Conservation (phyloP, 2,113 vertebrate genomes). For the Zootoca vivipara region DNA sequence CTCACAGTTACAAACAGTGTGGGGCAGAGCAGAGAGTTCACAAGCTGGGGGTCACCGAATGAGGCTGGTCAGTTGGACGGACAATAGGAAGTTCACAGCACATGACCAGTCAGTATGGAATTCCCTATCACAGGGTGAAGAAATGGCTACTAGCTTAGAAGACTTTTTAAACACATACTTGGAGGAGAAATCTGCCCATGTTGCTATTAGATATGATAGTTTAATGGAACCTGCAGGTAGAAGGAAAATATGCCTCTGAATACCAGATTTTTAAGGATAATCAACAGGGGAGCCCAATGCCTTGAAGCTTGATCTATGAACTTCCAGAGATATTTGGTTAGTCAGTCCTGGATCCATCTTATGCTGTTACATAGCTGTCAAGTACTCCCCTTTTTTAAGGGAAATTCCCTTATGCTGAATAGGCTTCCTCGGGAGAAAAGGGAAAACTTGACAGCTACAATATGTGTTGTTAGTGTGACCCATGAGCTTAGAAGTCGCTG, state of each 20-base stretch:
- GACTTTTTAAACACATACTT: not conserved
- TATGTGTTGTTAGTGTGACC: not conserved
- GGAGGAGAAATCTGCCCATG: not conserved
- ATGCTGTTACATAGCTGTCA: too few relatives aligned
- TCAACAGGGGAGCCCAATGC: not conserved
- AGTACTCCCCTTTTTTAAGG: too few relatives aligned
- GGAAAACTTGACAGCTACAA: too few relatives aligned
- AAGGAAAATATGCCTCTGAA: not conserved
- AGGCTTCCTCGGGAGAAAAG: too few relatives aligned
- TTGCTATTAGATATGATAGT: not conserved
- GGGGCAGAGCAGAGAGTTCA: not conserved
- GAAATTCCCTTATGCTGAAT: too few relatives aligned
- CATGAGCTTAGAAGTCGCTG: not conserved
- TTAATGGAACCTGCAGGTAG: not conserved
- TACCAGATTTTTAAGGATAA: not conserved
- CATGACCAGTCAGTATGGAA: not conserved
- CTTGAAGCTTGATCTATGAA: not conserved
- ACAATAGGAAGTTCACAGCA: not conserved
- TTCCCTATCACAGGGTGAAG: not conserved
- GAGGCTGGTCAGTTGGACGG: not conserved
- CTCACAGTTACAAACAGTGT: not conserved
- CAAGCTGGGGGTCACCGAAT: not conserved
- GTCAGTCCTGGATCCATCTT: not conserved
- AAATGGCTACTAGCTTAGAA: not conserved
- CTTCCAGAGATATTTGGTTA: not conserved